Evolutionary conservation across 2,113 vertebrate species (phyloP).

Genomic region (Dermatemys mawii): DNA sequence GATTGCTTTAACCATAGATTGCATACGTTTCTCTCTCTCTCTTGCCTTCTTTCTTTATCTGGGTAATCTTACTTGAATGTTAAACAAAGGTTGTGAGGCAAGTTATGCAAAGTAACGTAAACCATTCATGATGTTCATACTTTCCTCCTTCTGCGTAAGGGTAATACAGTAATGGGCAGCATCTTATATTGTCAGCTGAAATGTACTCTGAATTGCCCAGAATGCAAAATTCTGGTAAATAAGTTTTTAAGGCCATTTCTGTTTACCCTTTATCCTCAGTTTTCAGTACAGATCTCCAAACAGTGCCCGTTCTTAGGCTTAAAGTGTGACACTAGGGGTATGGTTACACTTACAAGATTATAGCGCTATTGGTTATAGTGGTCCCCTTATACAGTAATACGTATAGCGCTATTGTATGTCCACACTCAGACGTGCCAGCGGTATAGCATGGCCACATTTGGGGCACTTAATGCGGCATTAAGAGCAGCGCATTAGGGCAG

Average conservation of each 20-base stretch:
- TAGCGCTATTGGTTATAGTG: no score
- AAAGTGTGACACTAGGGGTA: constrained; percentile 1
- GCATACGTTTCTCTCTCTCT: constrained; percentile 58
- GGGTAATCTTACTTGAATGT: constrained; percentile 68
- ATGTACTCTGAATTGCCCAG: constrained; percentile 1
- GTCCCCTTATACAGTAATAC: no score
- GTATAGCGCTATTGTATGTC: no score
- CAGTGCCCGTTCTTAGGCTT: not conserved
- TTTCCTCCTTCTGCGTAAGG: not conserved
- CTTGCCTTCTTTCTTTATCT: constrained; percentile 52
- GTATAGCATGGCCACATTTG: no score
- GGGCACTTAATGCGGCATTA: no score
- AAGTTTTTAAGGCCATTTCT: not conserved
- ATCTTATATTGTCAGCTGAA: not conserved
- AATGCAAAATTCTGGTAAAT: not conserved
- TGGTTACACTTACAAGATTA: no score
- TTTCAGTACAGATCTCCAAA: constrained; percentile 2
- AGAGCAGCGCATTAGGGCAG: no score
- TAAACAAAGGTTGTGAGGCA: constrained; percentile 69
- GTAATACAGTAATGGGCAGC: not conserved
- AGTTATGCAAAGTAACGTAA: constrained; percentile 51
- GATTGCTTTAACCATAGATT: constrained; percentile 69
- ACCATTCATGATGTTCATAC: constrained; percentile 3
- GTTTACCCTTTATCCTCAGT: constrained; percentile 11
- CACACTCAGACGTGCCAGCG: no score